Evolutionary conservation across 2,797 vertebrate species (phyloP), one percentile per base, ranked within the genome.

Genomic region (Takifugu ocellatus): DNA sequence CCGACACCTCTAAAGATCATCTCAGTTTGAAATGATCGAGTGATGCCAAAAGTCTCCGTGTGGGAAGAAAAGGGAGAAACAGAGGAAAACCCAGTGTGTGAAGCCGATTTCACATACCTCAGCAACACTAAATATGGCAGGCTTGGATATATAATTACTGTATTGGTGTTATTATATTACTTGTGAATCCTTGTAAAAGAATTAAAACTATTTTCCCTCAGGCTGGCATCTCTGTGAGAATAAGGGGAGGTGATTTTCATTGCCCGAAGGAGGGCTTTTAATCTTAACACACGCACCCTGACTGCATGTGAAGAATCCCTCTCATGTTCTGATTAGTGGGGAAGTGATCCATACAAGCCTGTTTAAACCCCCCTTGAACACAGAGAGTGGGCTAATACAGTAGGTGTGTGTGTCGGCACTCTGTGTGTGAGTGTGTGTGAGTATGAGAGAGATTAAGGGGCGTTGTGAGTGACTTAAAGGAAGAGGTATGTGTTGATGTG

Each of bases 401-500:
- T 48, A 48, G 21, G 45, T 63, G 63, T 49, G 54, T 68, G 43
- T 26, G 44, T 56, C 31, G 11, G 6, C 39, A 21, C 21, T 36
- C 9, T 62, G 60, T 56, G 48, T 51, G 29, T 57, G 63, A 69
- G 48, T 52, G 33, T 59, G 62, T 70, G n/a, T n/a, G 26, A 1
- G 15, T 17, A 5, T 44, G 72, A 33, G 62, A 60, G 76, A 72
- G 85, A 85, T 83, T 79, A 81, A 62, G 74, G 68, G 29, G 68
- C 50, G 51, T 77, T 77, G 66, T 70, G 78, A 81, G 77, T 76
- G 83, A 84, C 65, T 84, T 77, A 66, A 69, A 72, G 74, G 62
- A 77, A 65, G 68, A 86, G 82, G 83, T 87, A 86, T 87, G 86
- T 77, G 84, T 85, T 80, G 75, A 88, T 91, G 72, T 85, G 73